These are phyloP conservation scores for Etheostoma cragini DNA, from an alignment of 2,113 vertebrate species.

Conservation along the genomic window DNA sequence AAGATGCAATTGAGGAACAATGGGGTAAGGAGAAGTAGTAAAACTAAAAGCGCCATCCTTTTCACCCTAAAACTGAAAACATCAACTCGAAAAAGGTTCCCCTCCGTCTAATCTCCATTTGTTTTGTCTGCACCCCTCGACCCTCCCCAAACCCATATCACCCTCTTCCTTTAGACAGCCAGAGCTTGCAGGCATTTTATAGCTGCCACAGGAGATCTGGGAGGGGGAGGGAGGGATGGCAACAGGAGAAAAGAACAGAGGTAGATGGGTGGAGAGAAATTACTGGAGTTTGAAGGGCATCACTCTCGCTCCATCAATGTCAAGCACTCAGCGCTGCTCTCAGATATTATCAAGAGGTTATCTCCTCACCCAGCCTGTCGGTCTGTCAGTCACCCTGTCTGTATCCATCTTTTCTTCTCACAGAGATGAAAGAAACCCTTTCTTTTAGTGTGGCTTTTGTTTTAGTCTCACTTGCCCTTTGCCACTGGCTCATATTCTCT, in stretches of 20 bases:
- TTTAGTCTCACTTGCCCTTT: slow-evolving; percentile 49
- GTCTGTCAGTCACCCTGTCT: slow-evolving; percentile 65
- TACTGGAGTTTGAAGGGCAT: slow-evolving; percentile 83
- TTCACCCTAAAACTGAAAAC: slow-evolving; percentile 24
- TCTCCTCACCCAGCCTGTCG: slow-evolving; percentile 69
- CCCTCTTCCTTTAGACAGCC: slow-evolving; percentile 33
- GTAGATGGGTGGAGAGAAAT: slow-evolving; percentile 60
- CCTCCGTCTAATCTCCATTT: slow-evolving; percentile 38
- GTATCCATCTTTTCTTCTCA: slow-evolving; percentile 69
- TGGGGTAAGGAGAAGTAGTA: neutral
- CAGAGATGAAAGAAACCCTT: slow-evolving; percentile 58
- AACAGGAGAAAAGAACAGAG: slow-evolving; percentile 64
- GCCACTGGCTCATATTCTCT: slow-evolving; percentile 40
- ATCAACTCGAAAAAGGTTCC: slow-evolving; percentile 18
- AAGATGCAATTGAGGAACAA: neutral
- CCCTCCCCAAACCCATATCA: slow-evolving; percentile 33
- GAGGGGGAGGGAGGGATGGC: slow-evolving; percentile 28
- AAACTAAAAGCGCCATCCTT: neutral
- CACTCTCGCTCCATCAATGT: slow-evolving; percentile 81
- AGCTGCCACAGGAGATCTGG: slow-evolving; percentile 67
- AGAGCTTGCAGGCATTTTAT: slow-evolving; percentile 71
- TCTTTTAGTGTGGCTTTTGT: slow-evolving; percentile 56
- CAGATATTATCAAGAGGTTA: slow-evolving; percentile 83
- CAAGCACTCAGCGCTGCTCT: slow-evolving; percentile 67
- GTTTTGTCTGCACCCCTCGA: slow-evolving; percentile 1